Percentiles rank a stretch among this genome's conserved stretches.
Conservation (phyloP, 2,113 vertebrate genomes). For the Sylvietta virens region DNA sequence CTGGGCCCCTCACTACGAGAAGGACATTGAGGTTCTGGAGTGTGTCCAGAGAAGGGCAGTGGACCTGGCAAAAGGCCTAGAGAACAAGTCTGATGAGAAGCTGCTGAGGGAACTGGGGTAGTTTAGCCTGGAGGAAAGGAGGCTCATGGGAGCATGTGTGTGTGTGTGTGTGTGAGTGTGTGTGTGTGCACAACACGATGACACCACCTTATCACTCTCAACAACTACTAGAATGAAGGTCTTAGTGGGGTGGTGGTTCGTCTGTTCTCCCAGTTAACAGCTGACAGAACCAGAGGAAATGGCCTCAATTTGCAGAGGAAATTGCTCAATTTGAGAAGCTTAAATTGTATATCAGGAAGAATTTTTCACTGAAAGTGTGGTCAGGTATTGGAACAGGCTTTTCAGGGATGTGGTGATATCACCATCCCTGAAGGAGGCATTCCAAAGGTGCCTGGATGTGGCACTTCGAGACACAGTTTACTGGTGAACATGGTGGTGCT, state of each 20-base stretch:
- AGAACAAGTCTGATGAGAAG: neutral
- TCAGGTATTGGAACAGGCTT: neutral
- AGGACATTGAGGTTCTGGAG: no score
- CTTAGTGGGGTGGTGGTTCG: neutral
- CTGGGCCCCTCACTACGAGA: neutral
- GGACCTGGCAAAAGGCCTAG: neutral
- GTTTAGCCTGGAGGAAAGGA: neutral
- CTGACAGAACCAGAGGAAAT: neutral
- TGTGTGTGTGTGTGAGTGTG: rapidly evolving
- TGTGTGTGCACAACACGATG: rapidly evolving
- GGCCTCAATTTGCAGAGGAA: neutral
- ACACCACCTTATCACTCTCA: no score
- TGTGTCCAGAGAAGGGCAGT: rapidly evolving
- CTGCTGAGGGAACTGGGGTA: neutral
- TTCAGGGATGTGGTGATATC: neutral
- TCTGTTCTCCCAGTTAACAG: neutral
- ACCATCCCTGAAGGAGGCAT: rapidly evolving
- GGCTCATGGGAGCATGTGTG: rapidly evolving
- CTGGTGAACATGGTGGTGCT: neutral
- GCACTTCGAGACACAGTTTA: neutral
- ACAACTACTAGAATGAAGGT: neutral
- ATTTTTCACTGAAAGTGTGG: rapidly evolving
- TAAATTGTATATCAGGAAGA: neutral
- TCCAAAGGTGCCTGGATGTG: neutral
- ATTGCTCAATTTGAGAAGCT: no score